Evolutionary conservation across 2,113 vertebrate genomes (phyloP), one percentile per base, ranked within the genome.

Genomic region (Sialia sialis): DNA sequence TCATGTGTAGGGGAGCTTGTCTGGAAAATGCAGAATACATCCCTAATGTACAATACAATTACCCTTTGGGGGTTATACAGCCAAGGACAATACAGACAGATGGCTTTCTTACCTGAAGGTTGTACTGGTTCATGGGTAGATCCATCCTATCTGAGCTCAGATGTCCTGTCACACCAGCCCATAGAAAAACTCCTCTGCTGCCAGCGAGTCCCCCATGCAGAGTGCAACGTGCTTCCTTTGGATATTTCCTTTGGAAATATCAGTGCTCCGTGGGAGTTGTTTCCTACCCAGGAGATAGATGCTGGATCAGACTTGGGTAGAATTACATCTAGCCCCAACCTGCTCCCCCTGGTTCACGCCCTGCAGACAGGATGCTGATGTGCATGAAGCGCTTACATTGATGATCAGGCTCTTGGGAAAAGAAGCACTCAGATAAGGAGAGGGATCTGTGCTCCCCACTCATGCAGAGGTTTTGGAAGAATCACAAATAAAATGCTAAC

Each of bases 211-310:
- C 18, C 29, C 19, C 9, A 4, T 1, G n/a, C 49, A 84, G 26
- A 63, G 39, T 2, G 16, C 1, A 0, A 73, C 0, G 1, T 43
- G 59, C 69, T 62, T 75, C n/a, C n/a, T n/a, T n/a, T n/a, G n/a
- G n/a, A n/a, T n/a, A n/a, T 20, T 62, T 86, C 62, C 51, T 49
- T 18, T 30, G 0, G 1, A 49, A 54, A 5, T 48, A 70, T 6
- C 77, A 59, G 38, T 21, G 34, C 13, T 34, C 43, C n/a, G 34
- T 26, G 52, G 38, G 34, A 63, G 32, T 0, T 44, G 48, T 36
- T 69, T 88, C 79, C 44, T 48, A 27, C n/a, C 36, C 55, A 48
- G 55, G 59, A 69, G 73, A 80, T 84, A 73, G 84, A 18, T 9
- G 13, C 34, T 49, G 58, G 43, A 10, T 87, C 27, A 58, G 32